Evolutionary conservation across 2,888 invertebrate genomes (phyloP).

Genomic region (Clanis bilineata): DNA sequence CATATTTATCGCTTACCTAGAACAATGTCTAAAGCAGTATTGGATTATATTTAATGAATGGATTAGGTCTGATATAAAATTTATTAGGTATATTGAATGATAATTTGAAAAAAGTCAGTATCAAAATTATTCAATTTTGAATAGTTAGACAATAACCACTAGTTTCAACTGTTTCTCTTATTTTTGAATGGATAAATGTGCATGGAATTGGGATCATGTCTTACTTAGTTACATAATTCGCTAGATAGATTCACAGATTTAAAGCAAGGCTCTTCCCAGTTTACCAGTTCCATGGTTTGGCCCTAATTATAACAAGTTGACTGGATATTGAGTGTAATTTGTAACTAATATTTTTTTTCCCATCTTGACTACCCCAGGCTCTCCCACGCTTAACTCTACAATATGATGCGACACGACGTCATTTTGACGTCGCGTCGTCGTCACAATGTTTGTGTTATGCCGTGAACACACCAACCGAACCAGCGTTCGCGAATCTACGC

Average conservation of each 20-base stretch:
- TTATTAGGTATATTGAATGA: too few relatives aligned
- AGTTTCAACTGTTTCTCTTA: neutral
- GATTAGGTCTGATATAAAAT: too few relatives aligned
- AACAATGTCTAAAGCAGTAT: too few relatives aligned
- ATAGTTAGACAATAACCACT: conserved; percentile 4
- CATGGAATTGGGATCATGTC: neutral
- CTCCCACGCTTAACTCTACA: neutral
- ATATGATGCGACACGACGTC: too few relatives aligned
- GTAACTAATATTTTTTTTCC: neutral
- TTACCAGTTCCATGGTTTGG: neutral
- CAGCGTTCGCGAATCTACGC: too few relatives aligned
- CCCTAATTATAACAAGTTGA: neutral
- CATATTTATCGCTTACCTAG: too few relatives aligned
- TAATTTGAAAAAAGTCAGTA: too few relatives aligned
- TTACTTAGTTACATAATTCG: neutral
- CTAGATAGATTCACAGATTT: conserved; percentile 9
- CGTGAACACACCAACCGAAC: too few relatives aligned
- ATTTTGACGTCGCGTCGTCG: too few relatives aligned
- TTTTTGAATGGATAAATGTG: neutral
- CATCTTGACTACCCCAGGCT: too few relatives aligned
- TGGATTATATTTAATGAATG: too few relatives aligned
- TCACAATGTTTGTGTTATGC: too few relatives aligned
- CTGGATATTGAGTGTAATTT: neutral
- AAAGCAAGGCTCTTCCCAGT: neutral
- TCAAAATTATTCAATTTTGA: neutral